phyloP scores from a whole-genome alignment of 2,888 invertebrate genomes.

The Athetis lepigone region DNA sequence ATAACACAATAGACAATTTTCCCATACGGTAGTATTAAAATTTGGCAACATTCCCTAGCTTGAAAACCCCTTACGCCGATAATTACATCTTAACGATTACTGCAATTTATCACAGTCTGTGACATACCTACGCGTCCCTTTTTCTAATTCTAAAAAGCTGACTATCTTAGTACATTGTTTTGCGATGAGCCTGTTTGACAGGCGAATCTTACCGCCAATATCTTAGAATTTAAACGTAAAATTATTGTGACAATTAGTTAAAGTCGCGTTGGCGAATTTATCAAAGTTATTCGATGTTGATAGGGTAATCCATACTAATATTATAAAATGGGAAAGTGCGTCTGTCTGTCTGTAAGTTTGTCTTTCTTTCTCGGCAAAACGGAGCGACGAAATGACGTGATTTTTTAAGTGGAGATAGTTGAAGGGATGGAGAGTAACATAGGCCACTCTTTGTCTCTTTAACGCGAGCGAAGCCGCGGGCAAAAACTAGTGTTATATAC shows the following conservation, averaged over 20 bases:
- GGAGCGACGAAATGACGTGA: too few relatives aligned
- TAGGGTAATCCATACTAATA: too few relatives aligned
- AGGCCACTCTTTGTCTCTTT: too few relatives aligned
- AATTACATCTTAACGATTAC: slow-evolving; percentile 72
- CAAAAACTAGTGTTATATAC: too few relatives aligned
- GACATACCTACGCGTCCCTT: slow-evolving; percentile 55
- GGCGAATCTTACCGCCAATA: neutral
- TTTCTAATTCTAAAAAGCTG: slow-evolving; percentile 25
- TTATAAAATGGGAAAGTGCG: too few relatives aligned
- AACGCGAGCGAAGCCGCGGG: too few relatives aligned
- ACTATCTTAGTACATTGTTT: slow-evolving; percentile 37
- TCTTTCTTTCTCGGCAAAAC: too few relatives aligned
- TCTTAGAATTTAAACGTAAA: neutral
- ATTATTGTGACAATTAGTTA: neutral
- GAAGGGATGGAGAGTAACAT: too few relatives aligned
- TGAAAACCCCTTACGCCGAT: slow-evolving; percentile 30
- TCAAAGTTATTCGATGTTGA: too few relatives aligned
- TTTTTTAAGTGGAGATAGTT: too few relatives aligned
- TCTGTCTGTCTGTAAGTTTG: too few relatives aligned
- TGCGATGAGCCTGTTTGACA: neutral
- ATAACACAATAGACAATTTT: slow-evolving; percentile 10
- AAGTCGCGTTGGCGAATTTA: too few relatives aligned
- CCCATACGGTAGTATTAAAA: slow-evolving; percentile 30
- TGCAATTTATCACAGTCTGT: slow-evolving; percentile 79
- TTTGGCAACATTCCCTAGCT: slow-evolving; percentile 53